Evolutionary conservation across 2,888 invertebrate genomes (phyloP).

Genomic region (Ptychoptera contaminata): DNA sequence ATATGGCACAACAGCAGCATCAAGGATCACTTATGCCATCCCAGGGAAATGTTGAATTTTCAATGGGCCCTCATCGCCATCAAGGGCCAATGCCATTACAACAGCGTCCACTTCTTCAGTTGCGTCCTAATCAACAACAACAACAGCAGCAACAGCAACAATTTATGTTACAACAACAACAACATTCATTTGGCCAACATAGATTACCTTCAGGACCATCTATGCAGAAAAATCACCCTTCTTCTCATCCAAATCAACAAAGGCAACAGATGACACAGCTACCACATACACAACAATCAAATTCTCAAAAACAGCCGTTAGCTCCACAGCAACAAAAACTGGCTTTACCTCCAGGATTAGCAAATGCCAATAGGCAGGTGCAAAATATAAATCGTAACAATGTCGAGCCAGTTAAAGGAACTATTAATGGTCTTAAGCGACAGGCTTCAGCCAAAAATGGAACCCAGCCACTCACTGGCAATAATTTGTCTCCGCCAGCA

Average conservation of each 20-base stretch:
- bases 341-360: too few relatives aligned
- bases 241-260: neutral
- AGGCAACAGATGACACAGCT: constrained; percentile 11
- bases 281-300: too few relatives aligned
- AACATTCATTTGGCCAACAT: constrained; percentile 6
- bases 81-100: constrained; percentile 10
- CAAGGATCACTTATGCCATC: constrained; percentile 29
- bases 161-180: constrained; percentile 13
- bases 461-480: neutral
- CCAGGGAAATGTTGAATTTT: constrained; percentile 30
- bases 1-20: constrained; percentile 34
- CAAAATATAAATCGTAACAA: too few relatives aligned
- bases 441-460: neutral
- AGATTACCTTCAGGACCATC: too few relatives aligned
- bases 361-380: too few relatives aligned
- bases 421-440: neutral
- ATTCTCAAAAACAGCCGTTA: constrained; percentile 11
- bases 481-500: constrained; percentile 6
- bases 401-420: too few relatives aligned
- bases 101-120: constrained; percentile 10
- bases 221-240: too few relatives aligned
- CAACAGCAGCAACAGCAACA: constrained; percentile 16
- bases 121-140: constrained; percentile 6
- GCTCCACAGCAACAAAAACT: constrained; percentile 5
- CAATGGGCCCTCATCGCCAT: neutral